Base-by-base conservation (phyloP, 1,140 invertebrate genomes). In the Gryon sp. region DNA sequence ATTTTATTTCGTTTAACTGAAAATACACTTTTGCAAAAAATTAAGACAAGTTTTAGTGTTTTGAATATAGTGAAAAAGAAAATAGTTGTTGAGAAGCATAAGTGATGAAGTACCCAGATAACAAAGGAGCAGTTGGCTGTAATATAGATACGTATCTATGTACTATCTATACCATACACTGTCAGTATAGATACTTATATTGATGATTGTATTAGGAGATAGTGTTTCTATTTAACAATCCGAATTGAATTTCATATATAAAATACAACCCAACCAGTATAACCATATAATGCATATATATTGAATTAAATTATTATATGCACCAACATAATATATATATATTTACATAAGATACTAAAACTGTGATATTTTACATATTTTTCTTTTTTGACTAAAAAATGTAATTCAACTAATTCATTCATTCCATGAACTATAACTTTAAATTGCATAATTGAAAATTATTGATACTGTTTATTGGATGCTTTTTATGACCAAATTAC, bases 211-310 rank as follows among this genome's bases (percentile, higher is more conserved):
- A 53, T 52, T 30, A 65, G 8, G 26, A 53, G 46, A 53, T 53
- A 43, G 34, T 24, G 41, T 30, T 50, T 34, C 15, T 26, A 32
- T 62, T 62, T 41, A 32, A 50, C 22, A 59, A 59, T 46, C 22
- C 43, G 36, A 53, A 65, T 52, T 32, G 46, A 65, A 65, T 48
- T 53, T 52, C 60, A 18, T 19, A 65, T 65, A 65, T n/a, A n/a
- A n/a, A n/a, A n/a, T n/a, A n/a, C n/a, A n/a, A n/a, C n/a, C n/a
- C n/a, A n/a, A n/a, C n/a, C n/a, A n/a, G n/a, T n/a, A n/a, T n/a
- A n/a, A n/a, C n/a, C n/a, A n/a, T n/a, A n/a, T n/a, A n/a, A n/a
- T n/a, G n/a, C n/a, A n/a, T n/a, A n/a, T n/a, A n/a, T n/a, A n/a
- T 60, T 46, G 30, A 46, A 38, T 24, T n/a, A n/a, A n/a, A n/a